These are phyloP conservation scores for Heliocidaris tuberculata DNA, from an alignment of 35 echinoderm and acorn worm genomes.

Conservation along the genomic window DNA sequence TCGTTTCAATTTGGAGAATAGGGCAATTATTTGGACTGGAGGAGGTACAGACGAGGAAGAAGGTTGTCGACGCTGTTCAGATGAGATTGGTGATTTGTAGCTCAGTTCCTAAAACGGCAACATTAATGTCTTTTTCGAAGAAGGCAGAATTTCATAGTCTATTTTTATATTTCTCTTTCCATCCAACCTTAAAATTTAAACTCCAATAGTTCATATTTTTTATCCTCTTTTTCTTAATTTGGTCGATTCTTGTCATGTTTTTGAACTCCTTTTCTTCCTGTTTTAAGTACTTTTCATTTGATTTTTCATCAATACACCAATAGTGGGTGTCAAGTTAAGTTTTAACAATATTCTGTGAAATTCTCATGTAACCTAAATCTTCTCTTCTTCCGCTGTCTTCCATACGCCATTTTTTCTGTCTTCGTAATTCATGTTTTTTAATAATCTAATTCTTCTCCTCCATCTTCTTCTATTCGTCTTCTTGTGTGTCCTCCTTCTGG, in stretches of 20 bases:
- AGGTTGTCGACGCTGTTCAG: neutral
- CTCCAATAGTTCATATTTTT: neutral
- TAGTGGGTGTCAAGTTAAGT: no score
- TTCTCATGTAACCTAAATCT: neutral
- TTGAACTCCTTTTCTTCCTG: no score
- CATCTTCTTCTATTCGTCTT: neutral
- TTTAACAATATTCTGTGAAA: no score
- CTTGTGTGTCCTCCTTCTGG: neutral
- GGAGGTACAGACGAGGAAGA: neutral
- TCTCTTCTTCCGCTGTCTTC: neutral
- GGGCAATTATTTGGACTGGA: neutral
- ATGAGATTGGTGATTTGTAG: neutral
- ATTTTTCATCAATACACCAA: no score
- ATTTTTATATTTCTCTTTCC: neutral
- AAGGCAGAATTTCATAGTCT: neutral
- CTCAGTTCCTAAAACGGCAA: no score
- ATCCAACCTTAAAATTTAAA: neutral
- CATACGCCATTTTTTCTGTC: neutral
- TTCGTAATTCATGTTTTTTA: neutral
- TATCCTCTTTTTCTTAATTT: neutral
- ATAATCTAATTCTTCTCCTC: neutral
- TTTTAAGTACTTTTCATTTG: no score
- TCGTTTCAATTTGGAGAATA: conserved; percentile 14
- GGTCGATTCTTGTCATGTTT: neutral
- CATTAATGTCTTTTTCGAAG: no score